phyloP scores from a whole-genome alignment of 23 tunicate genomes.

The Phallusia fumigata region DNA sequence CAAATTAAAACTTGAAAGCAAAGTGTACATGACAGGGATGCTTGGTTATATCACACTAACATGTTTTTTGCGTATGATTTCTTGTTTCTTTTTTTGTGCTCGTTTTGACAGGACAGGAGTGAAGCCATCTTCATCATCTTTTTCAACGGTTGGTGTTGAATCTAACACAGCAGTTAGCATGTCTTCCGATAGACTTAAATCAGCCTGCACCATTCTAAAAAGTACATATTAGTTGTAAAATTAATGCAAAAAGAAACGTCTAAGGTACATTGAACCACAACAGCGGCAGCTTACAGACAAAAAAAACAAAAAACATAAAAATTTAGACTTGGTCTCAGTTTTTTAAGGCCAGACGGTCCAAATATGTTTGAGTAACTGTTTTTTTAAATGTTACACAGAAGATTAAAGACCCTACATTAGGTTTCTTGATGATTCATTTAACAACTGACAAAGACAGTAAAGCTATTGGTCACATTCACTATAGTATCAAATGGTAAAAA shows the following conservation, averaged over 20 bases:
- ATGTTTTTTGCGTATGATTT: conserved; percentile 71
- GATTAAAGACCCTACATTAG: too few species aligned
- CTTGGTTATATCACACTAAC: conserved; percentile 21
- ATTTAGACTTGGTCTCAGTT: too few species aligned
- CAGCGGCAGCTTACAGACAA: too few species aligned
- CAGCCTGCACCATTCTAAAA: neutral
- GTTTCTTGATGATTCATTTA: too few species aligned
- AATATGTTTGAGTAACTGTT: too few species aligned
- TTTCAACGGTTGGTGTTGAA: conserved; percentile 23
- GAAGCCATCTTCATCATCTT: conserved; percentile 81
- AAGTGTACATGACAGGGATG: neutral
- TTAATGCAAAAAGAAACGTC: too few species aligned
- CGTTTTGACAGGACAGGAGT: conserved; percentile 87
- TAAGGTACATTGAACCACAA: neutral
- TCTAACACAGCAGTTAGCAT: conserved; percentile 11
- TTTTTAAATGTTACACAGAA: too few species aligned
- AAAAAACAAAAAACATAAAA: too few species aligned
- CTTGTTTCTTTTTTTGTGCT: conserved; percentile 67
- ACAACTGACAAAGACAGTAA: too few species aligned
- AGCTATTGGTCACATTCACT: too few species aligned
- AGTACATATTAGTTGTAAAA: neutral
- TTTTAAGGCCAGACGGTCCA: too few species aligned
- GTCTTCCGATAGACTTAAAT: conserved; percentile 16
- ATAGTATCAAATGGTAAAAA: too few species aligned
- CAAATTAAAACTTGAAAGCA: neutral